These are phyloP conservation scores for Xylocampa areola DNA, from an alignment of 2,888 invertebrate genomes.

Conservation along the genomic window DNA sequence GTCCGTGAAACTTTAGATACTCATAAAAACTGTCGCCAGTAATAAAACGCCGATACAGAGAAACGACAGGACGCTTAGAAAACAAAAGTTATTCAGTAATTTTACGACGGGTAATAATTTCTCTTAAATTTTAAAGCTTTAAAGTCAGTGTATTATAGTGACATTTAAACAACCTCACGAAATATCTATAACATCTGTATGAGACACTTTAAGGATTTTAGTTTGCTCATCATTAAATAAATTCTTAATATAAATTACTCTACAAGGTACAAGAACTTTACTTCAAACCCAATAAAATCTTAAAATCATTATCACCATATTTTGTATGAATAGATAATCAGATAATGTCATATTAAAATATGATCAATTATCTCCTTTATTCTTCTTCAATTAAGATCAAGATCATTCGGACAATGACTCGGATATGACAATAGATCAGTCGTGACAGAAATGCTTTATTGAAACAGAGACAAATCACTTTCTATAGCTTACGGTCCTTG, in stretches of 20 bases:
- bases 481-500: constrained; percentile 81
- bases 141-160: constrained; percentile 8
- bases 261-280: too few relatives aligned
- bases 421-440: constrained; percentile 74
- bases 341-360: constrained; percentile 42
- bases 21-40: constrained; percentile 72
- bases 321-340: neutral
- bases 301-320: neutral
- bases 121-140: constrained; percentile 56
- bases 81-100: constrained; percentile 75
- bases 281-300: too few relatives aligned
- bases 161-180: constrained; percentile 10
- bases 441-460: constrained; percentile 81
- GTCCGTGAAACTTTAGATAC: constrained; percentile 67
- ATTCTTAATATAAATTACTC: neutral
- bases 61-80: constrained; percentile 68
- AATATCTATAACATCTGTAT: constrained; percentile 11
- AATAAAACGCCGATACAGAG: constrained; percentile 68
- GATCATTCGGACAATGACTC: constrained; percentile 72
- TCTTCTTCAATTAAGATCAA: constrained; percentile 77
- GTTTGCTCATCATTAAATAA: neutral
- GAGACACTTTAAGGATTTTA: neutral
- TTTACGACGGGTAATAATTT: constrained; percentile 77
- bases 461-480: constrained; percentile 76
- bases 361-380: constrained; percentile 47